Evolutionary conservation across 2,797 vertebrate species (phyloP), one percentile per base, ranked within the genome.

Genomic region (Buphagus erythrorhynchus): DNA sequence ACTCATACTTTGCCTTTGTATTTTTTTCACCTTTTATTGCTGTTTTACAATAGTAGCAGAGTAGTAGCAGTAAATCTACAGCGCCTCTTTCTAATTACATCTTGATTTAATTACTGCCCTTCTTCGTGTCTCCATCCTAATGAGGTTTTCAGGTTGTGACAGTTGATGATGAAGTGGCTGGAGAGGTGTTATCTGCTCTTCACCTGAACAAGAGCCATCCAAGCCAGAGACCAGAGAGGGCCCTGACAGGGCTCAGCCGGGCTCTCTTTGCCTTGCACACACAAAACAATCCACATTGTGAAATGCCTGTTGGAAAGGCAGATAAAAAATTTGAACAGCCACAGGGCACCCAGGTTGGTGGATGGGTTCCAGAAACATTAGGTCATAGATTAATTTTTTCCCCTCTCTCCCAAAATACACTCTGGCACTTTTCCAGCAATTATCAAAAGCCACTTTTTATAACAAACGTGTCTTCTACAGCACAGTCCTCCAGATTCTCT

Each of bases 351-450:
- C 83, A 88, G 93, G 90, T 96, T 95, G 83, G 15, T 71, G 96
- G 96, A 95, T 62, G 63, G 24, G 28, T 92, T 98, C 97, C 97
- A 98, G 96, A 96, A 97, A 58, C 90, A 96, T 98, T 95, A 97
- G 91, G 91, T 98, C 97, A 98, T 95, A 83, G 90, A 83, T 81
- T 68, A 89, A 88, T 62, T 75, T 81, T 87, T 48, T 0, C 2
- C 2, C 7, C 9, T 55, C 65, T 61, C 75, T 80, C 90, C 84
- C 91, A 95, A 94, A 97, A 95, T 97, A 96, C 67, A 74, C 62
- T 51, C 71, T 10, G 68, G 94, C 93, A 73, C 61, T 92, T 95
- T 90, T 93, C 97, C 96, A 97, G 94, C 66, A 85, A 96, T 97
- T 97, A 96, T 94, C 92, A 96, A 90, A 96, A 96, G 94, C 90